phyloP scores from a whole-genome alignment of 2,888 invertebrate genomes.

The Linyphia triangularis region DNA sequence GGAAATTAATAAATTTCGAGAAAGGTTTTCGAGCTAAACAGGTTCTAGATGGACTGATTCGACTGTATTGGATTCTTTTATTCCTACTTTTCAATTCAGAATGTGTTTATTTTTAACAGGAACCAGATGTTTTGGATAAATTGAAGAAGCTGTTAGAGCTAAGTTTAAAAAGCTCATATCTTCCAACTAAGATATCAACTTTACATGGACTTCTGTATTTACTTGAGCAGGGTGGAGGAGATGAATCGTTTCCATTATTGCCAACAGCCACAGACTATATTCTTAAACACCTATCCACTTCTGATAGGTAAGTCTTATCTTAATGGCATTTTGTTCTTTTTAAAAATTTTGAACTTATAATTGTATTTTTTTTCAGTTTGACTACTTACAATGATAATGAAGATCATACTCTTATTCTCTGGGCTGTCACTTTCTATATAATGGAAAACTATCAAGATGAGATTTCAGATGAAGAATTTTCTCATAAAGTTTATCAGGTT shows the following conservation, averaged over 20 bases:
- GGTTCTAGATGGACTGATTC: too few species aligned
- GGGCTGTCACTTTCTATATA: conserved; percentile 88
- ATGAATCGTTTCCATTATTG: conserved; percentile 79
- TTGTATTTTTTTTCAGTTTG: neutral
- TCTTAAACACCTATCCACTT: conserved; percentile 79
- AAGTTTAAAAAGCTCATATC: conserved; percentile 84
- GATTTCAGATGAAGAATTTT: conserved; percentile 83
- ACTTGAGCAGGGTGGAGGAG: conserved; percentile 82
- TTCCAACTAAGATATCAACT: conserved; percentile 84
- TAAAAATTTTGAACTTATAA: neutral
- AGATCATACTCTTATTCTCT: conserved; percentile 86
- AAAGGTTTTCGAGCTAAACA: too few species aligned
- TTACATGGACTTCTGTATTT: conserved; percentile 86
- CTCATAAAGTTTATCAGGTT: conserved; percentile 80
- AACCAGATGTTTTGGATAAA: conserved; percentile 83
- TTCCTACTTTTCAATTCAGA: neutral
- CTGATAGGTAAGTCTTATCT: conserved; percentile 78
- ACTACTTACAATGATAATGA: conserved; percentile 80
- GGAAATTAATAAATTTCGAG: too few species aligned
- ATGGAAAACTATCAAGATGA: conserved; percentile 84
- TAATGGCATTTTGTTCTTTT: neutral
- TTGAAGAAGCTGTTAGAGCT: conserved; percentile 84
- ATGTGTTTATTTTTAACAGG: conserved; percentile 79
- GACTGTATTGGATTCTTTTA: neutral
- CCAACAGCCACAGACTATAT: conserved; percentile 80